Evolutionary conservation across 2,113 vertebrate genomes (phyloP).

Genomic region (Malaclemys terrapin): DNA sequence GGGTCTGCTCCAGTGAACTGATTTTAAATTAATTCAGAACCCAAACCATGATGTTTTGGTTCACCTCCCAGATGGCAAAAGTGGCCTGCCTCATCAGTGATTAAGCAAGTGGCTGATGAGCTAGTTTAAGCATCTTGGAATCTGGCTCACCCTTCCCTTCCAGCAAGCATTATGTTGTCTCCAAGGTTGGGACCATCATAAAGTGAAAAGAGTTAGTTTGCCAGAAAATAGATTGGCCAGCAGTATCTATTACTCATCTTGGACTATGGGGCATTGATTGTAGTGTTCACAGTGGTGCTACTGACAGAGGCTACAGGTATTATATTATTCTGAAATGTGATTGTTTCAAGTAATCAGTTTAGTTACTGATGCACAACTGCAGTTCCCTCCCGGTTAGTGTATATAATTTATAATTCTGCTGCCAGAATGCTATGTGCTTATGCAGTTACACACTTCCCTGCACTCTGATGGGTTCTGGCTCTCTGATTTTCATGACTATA

Average conservation of each 20-base stretch:
- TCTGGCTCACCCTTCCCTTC: neutral
- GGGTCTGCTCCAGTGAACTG: too few relatives aligned
- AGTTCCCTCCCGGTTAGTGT: too few relatives aligned
- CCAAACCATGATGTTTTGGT: neutral
- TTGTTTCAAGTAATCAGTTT: neutral
- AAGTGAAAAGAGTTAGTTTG: too few relatives aligned
- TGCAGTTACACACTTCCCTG: too few relatives aligned
- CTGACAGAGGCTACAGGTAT: neutral
- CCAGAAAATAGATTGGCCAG: neutral
- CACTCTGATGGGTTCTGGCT: too few relatives aligned
- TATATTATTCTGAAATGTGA: neutral
- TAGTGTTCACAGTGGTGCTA: neutral
- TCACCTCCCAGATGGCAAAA: neutral
- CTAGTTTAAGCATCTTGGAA: neutral
- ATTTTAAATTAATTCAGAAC: too few relatives aligned
- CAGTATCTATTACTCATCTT: neutral
- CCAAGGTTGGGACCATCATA: too few relatives aligned
- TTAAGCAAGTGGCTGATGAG: neutral
- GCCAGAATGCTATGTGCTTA: too few relatives aligned
- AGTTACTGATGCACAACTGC: neutral
- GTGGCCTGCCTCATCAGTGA: neutral
- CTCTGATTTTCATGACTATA: too few relatives aligned
- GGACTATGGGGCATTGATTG: neutral
- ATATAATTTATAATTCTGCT: too few relatives aligned
- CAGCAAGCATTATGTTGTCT: neutral